Evolutionary conservation across 2,113 vertebrate species (phyloP).

Genomic region (Bujurquina vittata): DNA sequence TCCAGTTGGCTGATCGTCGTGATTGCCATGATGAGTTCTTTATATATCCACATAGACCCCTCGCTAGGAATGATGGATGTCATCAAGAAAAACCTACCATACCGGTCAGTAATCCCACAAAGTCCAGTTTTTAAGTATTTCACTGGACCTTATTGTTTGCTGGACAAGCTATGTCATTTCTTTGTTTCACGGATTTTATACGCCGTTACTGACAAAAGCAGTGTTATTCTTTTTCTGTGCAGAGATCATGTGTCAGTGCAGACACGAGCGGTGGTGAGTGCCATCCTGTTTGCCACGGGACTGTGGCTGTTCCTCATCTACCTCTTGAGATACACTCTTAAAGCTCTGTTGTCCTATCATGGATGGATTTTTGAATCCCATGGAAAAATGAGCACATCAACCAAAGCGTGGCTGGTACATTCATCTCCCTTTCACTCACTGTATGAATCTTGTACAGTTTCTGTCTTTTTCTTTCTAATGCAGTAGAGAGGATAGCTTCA

Average conservation of each 20-base stretch:
- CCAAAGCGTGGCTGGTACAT: constrained; percentile 89
- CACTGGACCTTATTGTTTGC: not conserved
- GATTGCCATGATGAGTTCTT: constrained; percentile 86
- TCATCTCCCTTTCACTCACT: not conserved
- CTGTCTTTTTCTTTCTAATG: fast-evolving
- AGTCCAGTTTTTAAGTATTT: not conserved
- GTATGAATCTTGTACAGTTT: not conserved
- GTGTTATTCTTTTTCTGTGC: constrained; percentile 51
- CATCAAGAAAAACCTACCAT: constrained; percentile 84
- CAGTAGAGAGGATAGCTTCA: not conserved
- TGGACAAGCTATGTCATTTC: not conserved
- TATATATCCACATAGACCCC: constrained; percentile 85
- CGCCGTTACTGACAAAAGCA: not conserved
- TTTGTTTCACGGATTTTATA: not conserved
- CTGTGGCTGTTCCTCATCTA: constrained; percentile 89
- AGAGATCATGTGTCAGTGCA: constrained; percentile 77
- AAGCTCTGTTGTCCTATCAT: constrained; percentile 91
- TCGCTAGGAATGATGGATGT: constrained; percentile 87
- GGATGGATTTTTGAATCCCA: constrained; percentile 97
- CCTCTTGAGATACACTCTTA: constrained; percentile 86
- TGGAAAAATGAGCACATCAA: constrained; percentile 83
- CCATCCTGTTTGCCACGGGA: constrained; percentile 87
- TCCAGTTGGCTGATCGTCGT: constrained; percentile 93
- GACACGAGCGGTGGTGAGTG: constrained; percentile 80
- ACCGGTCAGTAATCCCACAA: constrained; percentile 77